Base-by-base conservation (phyloP, 2,797 vertebrate genomes). In the Margarornis squamiger region DNA sequence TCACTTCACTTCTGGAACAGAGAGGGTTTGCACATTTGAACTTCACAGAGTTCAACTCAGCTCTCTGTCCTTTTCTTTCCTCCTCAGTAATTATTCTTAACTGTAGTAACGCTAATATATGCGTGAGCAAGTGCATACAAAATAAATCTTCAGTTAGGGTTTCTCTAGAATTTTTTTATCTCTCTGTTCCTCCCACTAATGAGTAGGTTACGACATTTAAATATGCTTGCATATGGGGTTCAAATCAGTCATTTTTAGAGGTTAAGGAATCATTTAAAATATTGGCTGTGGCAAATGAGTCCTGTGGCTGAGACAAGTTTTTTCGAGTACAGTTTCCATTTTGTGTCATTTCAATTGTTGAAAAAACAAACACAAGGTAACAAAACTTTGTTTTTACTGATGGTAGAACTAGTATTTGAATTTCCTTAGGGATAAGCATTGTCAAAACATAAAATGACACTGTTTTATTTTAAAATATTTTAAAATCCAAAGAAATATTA, bases 161-260 rank as follows among this genome's bases (percentile, higher is more conserved):
- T 85, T 65, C 73, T 90, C 34, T 21, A 16, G 12, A 55, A 6
- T 59, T 79, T 59, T 82, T 51, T 62, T 49, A 32, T 91, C 27
- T 88, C 83, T 88, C 63, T 72, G 8, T 73, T 84, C 70, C 54
- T 90, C 58, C 30, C 32, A 49, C 12, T 90, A 80, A 88, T 78
- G 58, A 81, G 14, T 81, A 90, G 68, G 39, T 90, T 90, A 90
- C 84, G 89, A 84, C 62, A 88, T 90, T 88, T 84, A 86, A 90
- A 92, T 84, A 19, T 70, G 45, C 58, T 88, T 90, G 81, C 0
- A 1, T 83, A 24, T 51, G 38, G 36, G 3, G 87, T 81, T 91
- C 59, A 92, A 66, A 51, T 72, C 43, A 84, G 86, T 75, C 21
- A 63, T 59, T 84, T 96, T 81, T 52, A 88, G 85, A 92, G 79